Evolutionary conservation across 2,888 invertebrate genomes (phyloP).

Genomic region (Drosophila trichaetosa): DNA sequence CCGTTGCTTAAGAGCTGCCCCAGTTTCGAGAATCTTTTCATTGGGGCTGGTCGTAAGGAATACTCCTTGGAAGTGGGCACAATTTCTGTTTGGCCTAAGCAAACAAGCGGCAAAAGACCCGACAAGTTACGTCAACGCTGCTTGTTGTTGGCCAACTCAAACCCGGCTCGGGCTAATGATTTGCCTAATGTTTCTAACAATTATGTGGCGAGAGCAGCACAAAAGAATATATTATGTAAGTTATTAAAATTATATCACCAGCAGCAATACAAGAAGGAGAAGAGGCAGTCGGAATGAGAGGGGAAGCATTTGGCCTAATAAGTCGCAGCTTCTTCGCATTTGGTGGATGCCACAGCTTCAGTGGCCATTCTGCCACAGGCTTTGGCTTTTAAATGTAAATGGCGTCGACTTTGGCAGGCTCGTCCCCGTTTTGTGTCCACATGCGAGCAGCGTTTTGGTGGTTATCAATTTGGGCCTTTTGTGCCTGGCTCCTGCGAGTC

Average conservation of each 20-base stretch:
- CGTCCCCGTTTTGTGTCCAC: slow-evolving; percentile 51
- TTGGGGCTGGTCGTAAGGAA: slow-evolving; percentile 44
- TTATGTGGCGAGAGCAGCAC: slow-evolving; percentile 70
- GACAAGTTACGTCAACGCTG: slow-evolving; percentile 48
- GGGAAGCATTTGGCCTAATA: slow-evolving; percentile 52
- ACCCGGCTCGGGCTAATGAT: slow-evolving; percentile 63
- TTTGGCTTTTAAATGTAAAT: slow-evolving; percentile 75
- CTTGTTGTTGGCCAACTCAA: slow-evolving; percentile 1
- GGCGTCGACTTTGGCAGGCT: slow-evolving; percentile 54
- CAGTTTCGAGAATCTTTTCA: slow-evolving; percentile 45
- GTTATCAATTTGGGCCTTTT: slow-evolving; percentile 77
- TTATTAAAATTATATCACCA: slow-evolving; percentile 79
- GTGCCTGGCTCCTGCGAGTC: slow-evolving; percentile 45
- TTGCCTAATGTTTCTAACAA: slow-evolving; percentile 78
- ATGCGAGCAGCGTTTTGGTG: slow-evolving; percentile 64
- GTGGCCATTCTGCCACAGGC: slow-evolving; percentile 63
- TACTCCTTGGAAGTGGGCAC: slow-evolving; percentile 40
- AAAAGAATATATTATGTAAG: slow-evolving; percentile 78
- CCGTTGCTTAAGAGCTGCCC: slow-evolving; percentile 40
- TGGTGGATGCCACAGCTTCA: slow-evolving; percentile 33
- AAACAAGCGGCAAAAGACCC: slow-evolving; percentile 49
- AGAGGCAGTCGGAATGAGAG: background rate
- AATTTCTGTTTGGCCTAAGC: slow-evolving; percentile 52
- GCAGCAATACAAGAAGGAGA: slow-evolving; percentile 32
- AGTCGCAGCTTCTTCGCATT: slow-evolving; percentile 52